Evolutionary conservation across 2,797 vertebrate species (phyloP).

Genomic region (Galagoides demidoff): DNA sequence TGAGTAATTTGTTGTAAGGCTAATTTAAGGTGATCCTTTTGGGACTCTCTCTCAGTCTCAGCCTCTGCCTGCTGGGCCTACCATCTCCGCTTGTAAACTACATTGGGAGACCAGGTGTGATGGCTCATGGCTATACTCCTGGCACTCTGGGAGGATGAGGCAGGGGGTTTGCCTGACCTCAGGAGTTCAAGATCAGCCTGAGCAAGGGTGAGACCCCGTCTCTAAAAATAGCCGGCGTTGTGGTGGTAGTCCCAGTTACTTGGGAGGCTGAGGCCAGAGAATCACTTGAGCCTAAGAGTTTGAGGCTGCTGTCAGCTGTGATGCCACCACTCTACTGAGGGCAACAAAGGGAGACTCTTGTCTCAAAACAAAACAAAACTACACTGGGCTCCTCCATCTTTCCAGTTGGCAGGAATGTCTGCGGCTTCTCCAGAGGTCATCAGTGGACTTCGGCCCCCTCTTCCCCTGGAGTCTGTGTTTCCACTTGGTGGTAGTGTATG

Average conservation of each 20-base stretch:
- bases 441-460: neutral
- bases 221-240: no score
- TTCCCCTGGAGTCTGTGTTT: neutral
- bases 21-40: neutral
- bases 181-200: no score
- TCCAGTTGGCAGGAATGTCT: neutral
- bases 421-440: neutral
- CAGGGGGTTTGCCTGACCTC: no score
- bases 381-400: neutral
- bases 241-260: no score
- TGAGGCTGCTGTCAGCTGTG: no score
- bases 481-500: neutral
- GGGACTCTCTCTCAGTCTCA: neutral
- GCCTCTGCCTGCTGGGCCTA: accelerated
- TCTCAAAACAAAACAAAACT: neutral
- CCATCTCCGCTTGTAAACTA: neutral
- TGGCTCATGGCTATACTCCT: no score
- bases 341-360: no score
- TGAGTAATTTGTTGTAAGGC: neutral
- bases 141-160: no score
- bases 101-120: neutral
- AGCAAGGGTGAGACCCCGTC: no score
- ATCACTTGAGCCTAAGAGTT: no score
- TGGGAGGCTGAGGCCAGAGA: no score
- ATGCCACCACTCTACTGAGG: no score